Evolutionary conservation across 2,113 vertebrate species (phyloP).

Genomic region (Myocastor coypus): DNA sequence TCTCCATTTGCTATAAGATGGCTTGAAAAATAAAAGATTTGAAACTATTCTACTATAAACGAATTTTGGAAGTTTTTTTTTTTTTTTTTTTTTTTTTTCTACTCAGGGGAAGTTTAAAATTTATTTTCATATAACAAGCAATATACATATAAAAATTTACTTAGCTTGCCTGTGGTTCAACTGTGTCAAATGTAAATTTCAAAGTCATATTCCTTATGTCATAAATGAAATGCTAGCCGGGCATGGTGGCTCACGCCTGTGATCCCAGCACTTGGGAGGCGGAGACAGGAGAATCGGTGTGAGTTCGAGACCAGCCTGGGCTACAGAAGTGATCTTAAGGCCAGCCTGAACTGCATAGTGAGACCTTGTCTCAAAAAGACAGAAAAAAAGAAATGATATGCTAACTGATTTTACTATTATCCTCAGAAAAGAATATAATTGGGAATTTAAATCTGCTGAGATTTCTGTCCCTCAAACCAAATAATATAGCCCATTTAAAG

Average conservation of each 20-base stretch:
- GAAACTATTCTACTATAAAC: constrained; percentile 24
- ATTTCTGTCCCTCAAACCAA: constrained; percentile 44
- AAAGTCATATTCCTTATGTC: constrained; percentile 43
- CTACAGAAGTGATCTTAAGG: too few species aligned
- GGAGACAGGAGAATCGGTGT: too few species aligned
- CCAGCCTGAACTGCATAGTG: too few species aligned
- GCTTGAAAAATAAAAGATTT: constrained; percentile 25
- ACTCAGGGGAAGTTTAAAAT: background rate
- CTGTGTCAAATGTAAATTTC: constrained; percentile 67
- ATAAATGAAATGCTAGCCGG: constrained; percentile 67
- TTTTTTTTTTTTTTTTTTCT: too few species aligned
- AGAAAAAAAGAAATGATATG: too few species aligned
- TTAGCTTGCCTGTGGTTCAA: constrained; percentile 52
- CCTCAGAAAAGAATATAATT: constrained; percentile 66
- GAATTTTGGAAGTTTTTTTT: background rate
- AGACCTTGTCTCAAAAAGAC: too few species aligned
- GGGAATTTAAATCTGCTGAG: constrained; percentile 61
- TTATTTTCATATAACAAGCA: constrained; percentile 39
- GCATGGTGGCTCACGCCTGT: too few species aligned
- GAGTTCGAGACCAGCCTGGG: too few species aligned
- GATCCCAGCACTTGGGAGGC: too few species aligned
- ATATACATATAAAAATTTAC: constrained; percentile 48
- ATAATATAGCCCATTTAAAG: constrained; percentile 49
- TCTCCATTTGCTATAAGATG: constrained; percentile 21
- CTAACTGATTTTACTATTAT: constrained; percentile 72